Evolutionary conservation across 1,140 invertebrate genomes (phyloP), one percentile per base, ranked within the genome.

Genomic region (Habropoda laboriosa): DNA sequence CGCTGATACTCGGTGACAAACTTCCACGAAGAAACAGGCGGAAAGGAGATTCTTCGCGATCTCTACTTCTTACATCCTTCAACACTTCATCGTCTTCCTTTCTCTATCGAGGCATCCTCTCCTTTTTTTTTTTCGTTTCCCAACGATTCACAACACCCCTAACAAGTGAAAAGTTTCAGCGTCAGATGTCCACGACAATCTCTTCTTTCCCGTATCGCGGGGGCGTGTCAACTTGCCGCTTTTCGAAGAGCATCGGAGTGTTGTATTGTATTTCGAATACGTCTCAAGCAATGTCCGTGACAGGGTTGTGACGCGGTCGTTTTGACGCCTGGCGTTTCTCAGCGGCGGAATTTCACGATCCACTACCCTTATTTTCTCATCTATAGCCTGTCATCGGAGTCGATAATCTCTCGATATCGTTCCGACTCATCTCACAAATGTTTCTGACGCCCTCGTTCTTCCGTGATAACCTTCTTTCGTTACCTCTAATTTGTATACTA

Each of bases 201-300:
- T 47, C 57, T 27, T 51, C 32, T 61, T 51, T 63, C 27, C 35
- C 42, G 12, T 77, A 68, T 68, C 51, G 24, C n/a, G n/a, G n/a
- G n/a, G 2, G 8, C 51, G 40, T 27, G 79, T 83, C 81, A 63
- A 55, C 45, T 81, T 45, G 8, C 21, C 27, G n/a, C 57, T 66
- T 79, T 61, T 67, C 42, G 32, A 57, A 76, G 57, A 53, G 38
- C 80, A 53, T 30, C 38, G 35, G 8, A n/a, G n/a, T n/a, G n/a
- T 18, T 27, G 49, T 53, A 57, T 64, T 57, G 70, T 66, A 47
- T 74, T 78, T 76, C 63, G 63, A 83, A 66, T 66, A 70, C 74
- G 49, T 81, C 45, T 45, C 55, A 47, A 55, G 53, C 64, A 67
- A 67, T 81, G 63, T 12, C 38, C 5, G 24, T 45, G 73, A 82